Conservation (phyloP, 2,888 invertebrate genomes). For the Dasypogon diadema region DNA sequence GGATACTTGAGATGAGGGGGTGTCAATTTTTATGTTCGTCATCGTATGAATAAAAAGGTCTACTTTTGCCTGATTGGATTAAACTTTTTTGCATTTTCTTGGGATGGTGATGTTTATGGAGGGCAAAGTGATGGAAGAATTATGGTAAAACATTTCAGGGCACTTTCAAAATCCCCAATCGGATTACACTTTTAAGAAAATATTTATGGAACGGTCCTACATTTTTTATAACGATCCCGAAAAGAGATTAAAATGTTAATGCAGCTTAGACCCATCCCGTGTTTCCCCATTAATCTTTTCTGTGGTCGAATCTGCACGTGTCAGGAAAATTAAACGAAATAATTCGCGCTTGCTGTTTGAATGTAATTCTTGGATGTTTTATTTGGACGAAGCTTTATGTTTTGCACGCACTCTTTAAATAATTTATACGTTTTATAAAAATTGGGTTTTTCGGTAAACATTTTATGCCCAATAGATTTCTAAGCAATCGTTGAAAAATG, state of each 20-base stretch:
- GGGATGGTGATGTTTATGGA: conserved; percentile 49
- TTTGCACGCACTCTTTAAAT: too few species aligned
- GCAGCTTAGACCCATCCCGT: not conserved
- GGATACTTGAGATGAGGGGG: conserved; percentile 54
- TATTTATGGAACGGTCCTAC: conserved; percentile 28
- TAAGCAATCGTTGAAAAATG: too few species aligned
- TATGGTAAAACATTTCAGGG: conserved; percentile 1
- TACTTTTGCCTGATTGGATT: conserved; percentile 58
- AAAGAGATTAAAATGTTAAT: conserved; percentile 37
- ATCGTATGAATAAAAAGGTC: conserved; percentile 59
- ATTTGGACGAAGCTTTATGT: too few species aligned
- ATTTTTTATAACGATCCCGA: conserved; percentile 27
- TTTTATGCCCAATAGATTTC: too few species aligned
- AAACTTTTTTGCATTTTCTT: conserved; percentile 59
- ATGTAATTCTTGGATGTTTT: too few species aligned
- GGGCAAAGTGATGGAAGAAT: conserved; percentile 12
- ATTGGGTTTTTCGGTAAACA: too few species aligned
- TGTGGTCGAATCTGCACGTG: not conserved
- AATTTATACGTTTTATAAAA: too few species aligned
- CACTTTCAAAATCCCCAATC: conserved; percentile 32
- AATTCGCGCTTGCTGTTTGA: not conserved
- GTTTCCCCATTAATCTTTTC: not conserved
- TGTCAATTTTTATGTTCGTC: conserved; percentile 60
- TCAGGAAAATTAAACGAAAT: not conserved
- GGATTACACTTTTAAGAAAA: conserved; percentile 38